These are phyloP conservation scores for Recurvirostra avosetta DNA, from an alignment of 2,113 vertebrate species.

Conservation along the genomic window DNA sequence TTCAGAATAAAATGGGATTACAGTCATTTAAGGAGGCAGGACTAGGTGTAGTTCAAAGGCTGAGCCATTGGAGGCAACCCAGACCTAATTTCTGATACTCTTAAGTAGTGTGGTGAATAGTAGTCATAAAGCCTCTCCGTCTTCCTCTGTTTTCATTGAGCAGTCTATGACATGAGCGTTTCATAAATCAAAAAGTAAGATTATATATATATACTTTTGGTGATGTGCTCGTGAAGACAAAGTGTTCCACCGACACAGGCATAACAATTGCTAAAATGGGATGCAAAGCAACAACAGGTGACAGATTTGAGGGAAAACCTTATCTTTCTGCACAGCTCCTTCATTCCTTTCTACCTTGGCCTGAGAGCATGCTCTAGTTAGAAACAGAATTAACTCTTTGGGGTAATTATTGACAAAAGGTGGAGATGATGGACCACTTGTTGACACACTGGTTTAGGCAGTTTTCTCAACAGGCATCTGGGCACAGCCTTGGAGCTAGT, in stretches of 20 bases:
- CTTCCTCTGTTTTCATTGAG: background rate
- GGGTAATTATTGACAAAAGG: background rate
- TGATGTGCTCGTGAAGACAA: background rate
- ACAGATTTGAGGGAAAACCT: background rate
- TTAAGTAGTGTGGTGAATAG: background rate
- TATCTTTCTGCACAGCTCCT: background rate
- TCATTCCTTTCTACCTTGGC: background rate
- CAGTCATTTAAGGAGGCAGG: background rate
- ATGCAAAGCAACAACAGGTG: background rate
- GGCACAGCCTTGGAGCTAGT: background rate
- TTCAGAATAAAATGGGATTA: background rate
- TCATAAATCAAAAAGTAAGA: background rate
- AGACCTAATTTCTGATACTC: background rate
- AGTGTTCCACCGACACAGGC: background rate
- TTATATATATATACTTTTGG: background rate
- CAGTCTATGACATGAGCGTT: background rate
- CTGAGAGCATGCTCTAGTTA: background rate
- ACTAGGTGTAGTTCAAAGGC: background rate
- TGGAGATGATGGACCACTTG: background rate
- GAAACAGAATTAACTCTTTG: background rate
- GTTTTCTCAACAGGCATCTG: too few species aligned
- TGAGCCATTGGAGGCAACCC: background rate
- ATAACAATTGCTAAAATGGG: background rate
- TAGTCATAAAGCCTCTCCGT: background rate
- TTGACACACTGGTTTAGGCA: background rate